Evolutionary conservation across 2,797 vertebrate genomes (phyloP).

Genomic region (Nannoperca obscura): DNA sequence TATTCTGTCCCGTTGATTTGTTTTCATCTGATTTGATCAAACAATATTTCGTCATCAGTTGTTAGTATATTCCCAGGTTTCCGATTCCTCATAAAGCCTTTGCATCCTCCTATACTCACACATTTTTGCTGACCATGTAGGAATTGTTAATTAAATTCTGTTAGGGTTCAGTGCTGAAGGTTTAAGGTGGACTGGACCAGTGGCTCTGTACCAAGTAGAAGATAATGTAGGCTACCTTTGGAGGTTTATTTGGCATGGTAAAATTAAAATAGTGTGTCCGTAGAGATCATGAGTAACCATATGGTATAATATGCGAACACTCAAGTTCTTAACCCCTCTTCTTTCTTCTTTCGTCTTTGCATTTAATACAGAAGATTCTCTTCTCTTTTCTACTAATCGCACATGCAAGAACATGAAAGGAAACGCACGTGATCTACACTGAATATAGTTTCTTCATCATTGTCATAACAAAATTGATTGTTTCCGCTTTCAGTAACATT

Average conservation of each 20-base stretch:
- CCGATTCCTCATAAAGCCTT: no score
- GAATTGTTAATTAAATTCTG: background rate
- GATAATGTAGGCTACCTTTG: no score
- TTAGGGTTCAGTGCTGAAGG: background rate
- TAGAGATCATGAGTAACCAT: no score
- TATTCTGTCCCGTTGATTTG: background rate
- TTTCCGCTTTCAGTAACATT: background rate
- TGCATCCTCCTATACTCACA: background rate
- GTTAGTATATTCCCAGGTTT: background rate
- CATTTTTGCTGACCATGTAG: background rate
- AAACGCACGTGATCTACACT: background rate
- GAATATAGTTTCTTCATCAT: background rate
- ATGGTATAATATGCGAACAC: background rate
- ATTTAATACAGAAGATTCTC: background rate
- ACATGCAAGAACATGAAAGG: background rate
- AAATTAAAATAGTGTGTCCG: no score
- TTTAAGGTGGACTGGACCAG: background rate
- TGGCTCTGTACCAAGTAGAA: background rate
- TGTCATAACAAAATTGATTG: background rate
- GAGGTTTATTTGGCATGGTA: no score
- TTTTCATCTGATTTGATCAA: slow-evolving; percentile 5
- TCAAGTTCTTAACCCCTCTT: background rate
- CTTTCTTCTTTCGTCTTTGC: background rate
- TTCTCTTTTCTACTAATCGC: background rate
- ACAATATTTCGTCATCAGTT: background rate